A percentile compares a stretch with the other conserved stretches of the same genome.
phyloP scores from a whole-genome alignment of 2,888 invertebrate genomes.

The Blastobasis lacticolella region DNA sequence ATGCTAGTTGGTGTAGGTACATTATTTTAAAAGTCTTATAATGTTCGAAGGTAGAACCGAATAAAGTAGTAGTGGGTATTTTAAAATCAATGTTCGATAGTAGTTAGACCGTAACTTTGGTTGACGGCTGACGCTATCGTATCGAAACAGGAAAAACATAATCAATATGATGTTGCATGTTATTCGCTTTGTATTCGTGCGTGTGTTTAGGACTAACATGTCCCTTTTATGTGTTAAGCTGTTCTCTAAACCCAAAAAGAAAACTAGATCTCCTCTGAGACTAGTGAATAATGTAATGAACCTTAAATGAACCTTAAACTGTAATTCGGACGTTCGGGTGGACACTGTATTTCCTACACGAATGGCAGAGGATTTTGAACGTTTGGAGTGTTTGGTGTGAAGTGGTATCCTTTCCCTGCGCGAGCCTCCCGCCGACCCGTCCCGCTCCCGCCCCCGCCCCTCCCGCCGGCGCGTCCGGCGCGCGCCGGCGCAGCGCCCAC shows the following conservation, averaged over 20 bases:
- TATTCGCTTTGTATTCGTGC: constrained; percentile 37
- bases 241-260: constrained; percentile 38
- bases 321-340: constrained; percentile 41
- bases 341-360: constrained; percentile 50
- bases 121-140: too few species aligned
- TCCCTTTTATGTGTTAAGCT: constrained; percentile 47
- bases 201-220: constrained; percentile 50
- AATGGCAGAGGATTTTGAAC: constrained; percentile 24
- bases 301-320: too few species aligned
- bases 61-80: too few species aligned
- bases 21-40: too few species aligned
- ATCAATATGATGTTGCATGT: constrained; percentile 57
- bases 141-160: constrained; percentile 9
- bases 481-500: constrained; percentile 41
- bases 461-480: constrained; percentile 27
- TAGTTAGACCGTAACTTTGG: constrained; percentile 19
- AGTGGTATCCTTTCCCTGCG: constrained; percentile 6
- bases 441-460: constrained; percentile 14
- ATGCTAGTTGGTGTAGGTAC: too few species aligned
- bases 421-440: constrained; percentile 12
- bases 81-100: too few species aligned
- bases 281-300: constrained; percentile 7
- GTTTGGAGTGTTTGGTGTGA: constrained; percentile 25
- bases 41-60: too few species aligned
- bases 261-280: constrained; percentile 14